phyloP scores from a whole-genome alignment of 2,113 vertebrate species.

The Rhabdornis inornatus region DNA sequence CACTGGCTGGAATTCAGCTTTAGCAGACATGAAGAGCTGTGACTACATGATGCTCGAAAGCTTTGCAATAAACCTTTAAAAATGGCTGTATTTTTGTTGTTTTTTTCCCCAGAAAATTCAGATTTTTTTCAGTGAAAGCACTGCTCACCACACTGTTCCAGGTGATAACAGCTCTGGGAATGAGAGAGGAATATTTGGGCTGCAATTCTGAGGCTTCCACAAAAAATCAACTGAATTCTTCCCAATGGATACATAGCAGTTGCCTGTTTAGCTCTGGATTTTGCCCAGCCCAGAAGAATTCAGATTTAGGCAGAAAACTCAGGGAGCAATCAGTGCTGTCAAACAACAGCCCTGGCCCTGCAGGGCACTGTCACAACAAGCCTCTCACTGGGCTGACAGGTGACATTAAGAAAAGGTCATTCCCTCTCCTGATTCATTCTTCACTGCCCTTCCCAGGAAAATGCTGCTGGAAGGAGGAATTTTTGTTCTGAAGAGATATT shows the following conservation, averaged over 20 bases:
- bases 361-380: constrained; percentile 50
- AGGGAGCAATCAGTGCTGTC: constrained; percentile 14
- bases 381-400: constrained; percentile 46
- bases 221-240: not conserved
- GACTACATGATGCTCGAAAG: not conserved
- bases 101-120: not conserved
- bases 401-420: constrained; percentile 71
- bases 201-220: not conserved
- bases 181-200: not conserved
- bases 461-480: not conserved
- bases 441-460: not conserved
- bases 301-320: not conserved
- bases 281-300: not conserved
- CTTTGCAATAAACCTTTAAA: not conserved
- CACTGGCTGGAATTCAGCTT: not conserved
- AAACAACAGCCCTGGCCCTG: constrained; percentile 22
- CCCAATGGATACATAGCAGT: not conserved
- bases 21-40: not conserved
- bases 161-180: not conserved
- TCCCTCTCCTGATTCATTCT: constrained; percentile 22
- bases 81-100: not conserved
- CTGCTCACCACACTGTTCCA: not conserved
- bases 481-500: not conserved
- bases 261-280: not conserved
- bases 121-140: not conserved